Base-by-base conservation (phyloP, 2,888 invertebrate genomes). In the Bugulina stolonifera region DNA sequence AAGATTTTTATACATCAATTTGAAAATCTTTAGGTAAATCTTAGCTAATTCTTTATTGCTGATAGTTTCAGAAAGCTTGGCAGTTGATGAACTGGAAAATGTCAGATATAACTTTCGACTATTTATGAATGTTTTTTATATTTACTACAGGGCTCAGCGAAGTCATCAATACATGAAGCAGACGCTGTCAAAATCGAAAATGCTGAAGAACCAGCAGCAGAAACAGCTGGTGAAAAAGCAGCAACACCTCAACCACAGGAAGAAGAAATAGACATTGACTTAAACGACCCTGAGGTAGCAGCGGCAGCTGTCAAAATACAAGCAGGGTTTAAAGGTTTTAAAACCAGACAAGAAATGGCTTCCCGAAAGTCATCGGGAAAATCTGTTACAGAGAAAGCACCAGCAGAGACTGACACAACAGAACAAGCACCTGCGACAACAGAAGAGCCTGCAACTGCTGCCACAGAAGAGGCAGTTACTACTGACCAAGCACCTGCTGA, bases 401-500 rank as follows among this genome's bases (percentile, higher is more conserved):
- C 29, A 29, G 54, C 10, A 64, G n/a, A 57, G 18, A n/a, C 25
- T 35, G 54, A 34, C 43, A 22, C 34, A 32, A 34, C 34, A 35
- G 55, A 14, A 35, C 27, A 22, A 25, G 71, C n/a, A 23, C 22
- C 55, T 27, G 35, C 5, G 10, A 27, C 29, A 34, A 5, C 64
- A 52, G 54, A 34, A 54, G 55, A 34, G 29, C 35, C 72, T 77
- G 76, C 76, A 29, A 93, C 93, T 82, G 93, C 93, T 1, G 64
- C 93, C 29, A 93, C 93, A 82, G 93, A 93, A 1, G 64, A 93
- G 10, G 93, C 54, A 23, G 29, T 5, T 3, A 3, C 25, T 27
- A 22, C 32, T 32, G 71, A 1, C n/a, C 27, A 29, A n/a, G 29
- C 64, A 1, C 69, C 69, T n/a, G 64, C 25, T 25, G 54, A 23